Base-by-base conservation (phyloP, 1,140 invertebrate genomes). In the Drosophila mauritiana region DNA sequence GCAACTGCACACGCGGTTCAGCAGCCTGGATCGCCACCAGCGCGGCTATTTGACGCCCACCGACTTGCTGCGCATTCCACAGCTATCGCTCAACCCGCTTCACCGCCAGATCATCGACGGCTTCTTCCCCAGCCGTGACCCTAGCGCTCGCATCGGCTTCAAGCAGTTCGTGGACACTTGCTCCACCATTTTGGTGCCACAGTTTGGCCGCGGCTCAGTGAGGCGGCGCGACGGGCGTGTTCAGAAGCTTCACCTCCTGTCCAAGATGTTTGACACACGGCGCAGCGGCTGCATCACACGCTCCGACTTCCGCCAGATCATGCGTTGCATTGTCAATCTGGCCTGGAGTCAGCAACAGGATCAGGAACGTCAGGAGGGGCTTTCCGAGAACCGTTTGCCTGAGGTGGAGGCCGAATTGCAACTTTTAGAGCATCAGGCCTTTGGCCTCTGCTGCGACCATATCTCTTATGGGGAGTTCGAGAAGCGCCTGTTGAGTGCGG, bases 21-120 rank as follows among this genome's bases (percentile, higher is more conserved):
- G 17, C n/a, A 51, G 69, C 0, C 20, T 86, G 39, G 82, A 86
- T 62, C 83, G 82, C 4, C 12, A 53, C 0, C 61, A 72, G 10
- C 36, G n/a, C 0, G 83, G 83, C 4, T 86, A 81, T 36, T 40
- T 86, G 20, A 82, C 78, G n/a, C 78, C 82, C 0, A 72, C 83
- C 4, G 83, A 88, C 4, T n/a, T 86, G 42, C 54, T 86, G 22
- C 78, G 82, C 43, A 86, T 86, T 3, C 82, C 82, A 0, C 74
- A 86, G 17, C 40, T 86, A 58, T 17, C 37, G 0, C 43, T 61
- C 31, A 81, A 86, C 54, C 82, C 82, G 0, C 10, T 86, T 22
- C 63, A 86, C 46, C 74, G 69, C 6, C 74, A 82, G 51, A 51
- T 86, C 0, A 64, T 86, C 20, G 83, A 86, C 25, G 48, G 53